A percentile compares a stretch with the other conserved stretches of the same genome.
phyloP scores from a whole-genome alignment of 2,797 vertebrate genomes.

The Oreochromis grahami region DNA sequence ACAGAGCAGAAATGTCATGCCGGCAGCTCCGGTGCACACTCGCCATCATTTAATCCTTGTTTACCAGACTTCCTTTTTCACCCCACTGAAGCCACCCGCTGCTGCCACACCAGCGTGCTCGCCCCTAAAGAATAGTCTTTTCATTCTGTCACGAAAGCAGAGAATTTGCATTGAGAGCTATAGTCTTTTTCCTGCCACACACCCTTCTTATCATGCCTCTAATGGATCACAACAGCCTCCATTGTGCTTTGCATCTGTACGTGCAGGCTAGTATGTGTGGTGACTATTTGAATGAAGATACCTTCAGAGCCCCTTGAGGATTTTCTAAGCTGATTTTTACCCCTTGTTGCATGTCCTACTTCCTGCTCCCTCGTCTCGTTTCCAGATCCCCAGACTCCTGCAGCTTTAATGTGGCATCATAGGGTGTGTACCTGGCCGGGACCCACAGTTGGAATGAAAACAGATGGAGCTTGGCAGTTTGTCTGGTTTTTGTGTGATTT shows the following conservation, averaged over 20 bases:
- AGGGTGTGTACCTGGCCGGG: conserved; percentile 48
- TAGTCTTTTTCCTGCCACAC: conserved; percentile 40
- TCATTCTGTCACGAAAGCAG: conserved; percentile 51
- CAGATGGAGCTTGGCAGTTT: conserved; percentile 29
- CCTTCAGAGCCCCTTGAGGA: conserved; percentile 40
- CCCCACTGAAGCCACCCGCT: conserved; percentile 31
- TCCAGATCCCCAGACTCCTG: conserved; percentile 42
- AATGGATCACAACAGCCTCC: conserved; percentile 56
- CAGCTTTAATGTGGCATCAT: conserved; percentile 60
- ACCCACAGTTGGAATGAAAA: conserved; percentile 30
- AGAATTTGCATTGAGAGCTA: conserved; percentile 65
- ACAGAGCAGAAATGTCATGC: conserved; percentile 72
- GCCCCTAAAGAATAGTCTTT: conserved; percentile 55
- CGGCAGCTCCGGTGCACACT: conserved; percentile 41
- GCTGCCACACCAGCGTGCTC: conserved; percentile 13
- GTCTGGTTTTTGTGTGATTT: conserved; percentile 28
- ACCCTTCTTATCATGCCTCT: conserved; percentile 44
- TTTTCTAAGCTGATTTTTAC: conserved; percentile 49
- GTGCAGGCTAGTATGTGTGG: conserved; percentile 9
- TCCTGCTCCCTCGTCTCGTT: conserved; percentile 32
- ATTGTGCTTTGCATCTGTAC: conserved; percentile 27
- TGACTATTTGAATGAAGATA: conserved; percentile 42
- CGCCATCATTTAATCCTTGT: conserved; percentile 69
- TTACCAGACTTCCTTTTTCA: conserved; percentile 59
- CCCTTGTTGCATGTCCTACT: conserved; percentile 54